Evolutionary conservation across 2,113 vertebrate species (phyloP).

Genomic region (Bubalus kerabau): DNA sequence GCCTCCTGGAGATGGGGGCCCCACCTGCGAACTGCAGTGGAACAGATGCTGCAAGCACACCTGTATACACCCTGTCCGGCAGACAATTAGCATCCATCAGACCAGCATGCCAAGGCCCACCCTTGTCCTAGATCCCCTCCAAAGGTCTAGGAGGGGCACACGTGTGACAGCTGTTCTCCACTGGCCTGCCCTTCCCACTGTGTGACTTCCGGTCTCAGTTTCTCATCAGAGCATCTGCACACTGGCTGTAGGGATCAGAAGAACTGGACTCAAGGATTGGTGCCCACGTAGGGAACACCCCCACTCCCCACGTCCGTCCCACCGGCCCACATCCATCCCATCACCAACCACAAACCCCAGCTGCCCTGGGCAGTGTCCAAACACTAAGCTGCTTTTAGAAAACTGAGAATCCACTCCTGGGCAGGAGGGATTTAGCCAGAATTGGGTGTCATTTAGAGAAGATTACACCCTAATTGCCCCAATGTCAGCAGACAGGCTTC

Average conservation of each 20-base stretch:
- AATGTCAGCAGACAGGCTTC: conserved; percentile 44
- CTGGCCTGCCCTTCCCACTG: background rate
- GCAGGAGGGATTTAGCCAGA: conserved; percentile 80
- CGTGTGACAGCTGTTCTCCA: background rate
- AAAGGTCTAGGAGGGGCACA: background rate
- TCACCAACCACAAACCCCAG: conserved; percentile 3
- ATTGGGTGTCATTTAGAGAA: conserved; percentile 85
- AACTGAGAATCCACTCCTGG: conserved; percentile 80
- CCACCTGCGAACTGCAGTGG: background rate
- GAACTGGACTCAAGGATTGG: background rate
- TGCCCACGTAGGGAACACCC: background rate
- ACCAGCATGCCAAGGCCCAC: background rate
- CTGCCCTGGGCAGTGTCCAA: conserved; percentile 72
- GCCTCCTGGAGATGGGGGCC: background rate
- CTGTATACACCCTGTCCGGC: background rate
- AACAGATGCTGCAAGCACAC: background rate
- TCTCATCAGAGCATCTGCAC: background rate
- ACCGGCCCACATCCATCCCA: background rate
- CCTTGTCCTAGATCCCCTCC: background rate
- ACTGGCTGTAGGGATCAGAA: background rate
- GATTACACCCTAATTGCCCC: conserved; percentile 81
- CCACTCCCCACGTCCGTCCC: background rate
- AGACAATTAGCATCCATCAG: background rate
- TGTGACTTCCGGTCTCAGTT: background rate
- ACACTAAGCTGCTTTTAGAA: conserved; percentile 83